phyloP scores from a whole-genome alignment of 2,888 invertebrate genomes.

The Agrenia bidenticulata region DNA sequence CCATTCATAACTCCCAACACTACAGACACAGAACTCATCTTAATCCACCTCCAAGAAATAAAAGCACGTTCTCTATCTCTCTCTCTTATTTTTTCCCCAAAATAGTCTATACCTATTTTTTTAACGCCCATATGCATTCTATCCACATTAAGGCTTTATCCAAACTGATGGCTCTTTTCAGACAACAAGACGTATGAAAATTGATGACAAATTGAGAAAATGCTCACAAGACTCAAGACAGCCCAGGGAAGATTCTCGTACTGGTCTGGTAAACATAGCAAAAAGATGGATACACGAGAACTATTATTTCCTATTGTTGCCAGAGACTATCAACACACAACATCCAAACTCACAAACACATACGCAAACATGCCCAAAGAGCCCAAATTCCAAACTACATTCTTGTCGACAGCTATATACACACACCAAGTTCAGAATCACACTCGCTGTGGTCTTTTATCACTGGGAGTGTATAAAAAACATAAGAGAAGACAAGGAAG shows the following conservation, averaged over 20 bases:
- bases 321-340: no score
- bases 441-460: conserved; percentile 4
- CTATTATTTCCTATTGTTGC: no score
- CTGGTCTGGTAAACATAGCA: no score
- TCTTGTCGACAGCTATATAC: no score
- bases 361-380: no score
- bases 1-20: no score
- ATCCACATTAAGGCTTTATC: conserved; percentile 13
- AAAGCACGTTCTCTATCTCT: conserved; percentile 6
- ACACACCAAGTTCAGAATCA: conserved; percentile 8
- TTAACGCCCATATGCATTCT: conserved; percentile 15
- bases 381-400: no score
- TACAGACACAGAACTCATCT: no score
- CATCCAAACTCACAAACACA: no score
- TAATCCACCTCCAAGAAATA: no score
- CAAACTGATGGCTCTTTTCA: conserved; percentile 13
- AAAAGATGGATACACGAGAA: no score
- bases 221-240: neutral
- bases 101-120: neutral
- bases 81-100: neutral
- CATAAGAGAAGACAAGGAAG: neutral
- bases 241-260: no score
- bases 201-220: conserved; percentile 22
- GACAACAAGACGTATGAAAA: conserved; percentile 5
- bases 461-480: neutral